These are phyloP conservation scores for Arenicola marina DNA, from an alignment of 2,888 invertebrate genomes.

Conservation along the genomic window DNA sequence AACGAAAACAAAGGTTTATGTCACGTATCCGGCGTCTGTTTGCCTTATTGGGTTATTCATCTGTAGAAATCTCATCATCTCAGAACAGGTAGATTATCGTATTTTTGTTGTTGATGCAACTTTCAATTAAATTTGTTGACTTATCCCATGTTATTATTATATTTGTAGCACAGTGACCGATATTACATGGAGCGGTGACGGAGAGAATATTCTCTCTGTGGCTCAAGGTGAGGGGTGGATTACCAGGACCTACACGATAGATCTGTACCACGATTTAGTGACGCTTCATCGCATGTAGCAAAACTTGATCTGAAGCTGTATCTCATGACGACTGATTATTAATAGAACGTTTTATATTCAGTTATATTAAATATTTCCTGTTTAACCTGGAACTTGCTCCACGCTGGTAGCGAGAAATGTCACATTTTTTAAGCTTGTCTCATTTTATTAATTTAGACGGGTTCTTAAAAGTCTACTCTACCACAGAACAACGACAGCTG, in stretches of 20 bases:
- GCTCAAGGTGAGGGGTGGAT: conserved; percentile 48
- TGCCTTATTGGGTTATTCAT: no score
- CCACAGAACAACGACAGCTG: conserved; percentile 2
- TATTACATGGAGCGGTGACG: conserved; percentile 49
- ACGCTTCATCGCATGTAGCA: no score
- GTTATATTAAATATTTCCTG: neutral
- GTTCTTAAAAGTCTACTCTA: conserved; percentile 11
- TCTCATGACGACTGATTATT: neutral
- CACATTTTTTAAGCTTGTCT: neutral
- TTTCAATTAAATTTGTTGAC: neutral
- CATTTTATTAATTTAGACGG: conserved; percentile 8
- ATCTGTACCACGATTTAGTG: no score
- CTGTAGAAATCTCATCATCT: no score
- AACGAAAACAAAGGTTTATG: no score
- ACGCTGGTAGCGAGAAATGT: neutral
- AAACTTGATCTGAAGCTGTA: no score
- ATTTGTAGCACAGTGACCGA: conserved; percentile 50
- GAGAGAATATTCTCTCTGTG: conserved; percentile 53
- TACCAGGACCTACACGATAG: no score
- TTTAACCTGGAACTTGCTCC: neutral
- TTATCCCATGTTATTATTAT: neutral
- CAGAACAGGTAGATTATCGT: neutral
- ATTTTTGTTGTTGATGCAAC: neutral
- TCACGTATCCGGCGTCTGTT: no score
- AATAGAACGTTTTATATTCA: no score